A percentile compares a stretch with the other conserved stretches of the same genome.
Conservation (phyloP, 2,113 vertebrate species). For the Hippocampus comes region DNA sequence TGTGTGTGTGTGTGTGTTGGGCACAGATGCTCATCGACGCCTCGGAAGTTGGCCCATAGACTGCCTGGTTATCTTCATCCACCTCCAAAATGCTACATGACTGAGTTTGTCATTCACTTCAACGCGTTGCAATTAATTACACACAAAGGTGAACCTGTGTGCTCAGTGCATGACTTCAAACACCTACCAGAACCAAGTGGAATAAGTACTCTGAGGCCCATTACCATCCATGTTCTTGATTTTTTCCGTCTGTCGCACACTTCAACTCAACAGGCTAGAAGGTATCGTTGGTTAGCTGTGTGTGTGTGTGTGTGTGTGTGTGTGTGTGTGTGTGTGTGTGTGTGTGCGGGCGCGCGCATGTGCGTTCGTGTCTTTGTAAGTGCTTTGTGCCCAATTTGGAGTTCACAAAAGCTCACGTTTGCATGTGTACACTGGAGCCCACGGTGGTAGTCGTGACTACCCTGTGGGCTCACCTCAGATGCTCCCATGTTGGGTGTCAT, state of each 20-base stretch:
- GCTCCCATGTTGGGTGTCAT: not conserved
- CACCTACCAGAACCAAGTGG: conserved; percentile 16
- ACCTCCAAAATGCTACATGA: not conserved
- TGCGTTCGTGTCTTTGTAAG: conserved; percentile 46
- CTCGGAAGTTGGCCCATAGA: conserved; percentile 8
- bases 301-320: conserved; percentile 38
- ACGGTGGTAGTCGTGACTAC: conserved; percentile 45
- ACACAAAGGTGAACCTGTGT: conserved; percentile 61
- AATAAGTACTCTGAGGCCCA: no score
- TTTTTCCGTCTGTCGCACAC: conserved; percentile 8
- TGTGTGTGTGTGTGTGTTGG: conserved; percentile 17
- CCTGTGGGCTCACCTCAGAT: conserved; percentile 20
- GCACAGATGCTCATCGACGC: conserved; percentile 19
- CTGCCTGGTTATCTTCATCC: not conserved
- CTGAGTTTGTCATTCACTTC: not conserved
- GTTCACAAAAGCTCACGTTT: conserved; percentile 70
- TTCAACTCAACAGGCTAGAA: conserved; percentile 64
- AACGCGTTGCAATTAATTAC: not conserved
- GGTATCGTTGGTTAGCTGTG: conserved; percentile 31
- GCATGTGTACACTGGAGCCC: conserved; percentile 44
- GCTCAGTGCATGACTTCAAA: conserved; percentile 48
- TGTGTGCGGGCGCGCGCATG: not conserved
- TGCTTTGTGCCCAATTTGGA: conserved; percentile 67
- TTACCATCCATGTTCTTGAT: not conserved
- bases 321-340: conserved; percentile 38